phyloP scores from a whole-genome alignment of 2,888 invertebrate species.

The Drosophila ustulata region DNA sequence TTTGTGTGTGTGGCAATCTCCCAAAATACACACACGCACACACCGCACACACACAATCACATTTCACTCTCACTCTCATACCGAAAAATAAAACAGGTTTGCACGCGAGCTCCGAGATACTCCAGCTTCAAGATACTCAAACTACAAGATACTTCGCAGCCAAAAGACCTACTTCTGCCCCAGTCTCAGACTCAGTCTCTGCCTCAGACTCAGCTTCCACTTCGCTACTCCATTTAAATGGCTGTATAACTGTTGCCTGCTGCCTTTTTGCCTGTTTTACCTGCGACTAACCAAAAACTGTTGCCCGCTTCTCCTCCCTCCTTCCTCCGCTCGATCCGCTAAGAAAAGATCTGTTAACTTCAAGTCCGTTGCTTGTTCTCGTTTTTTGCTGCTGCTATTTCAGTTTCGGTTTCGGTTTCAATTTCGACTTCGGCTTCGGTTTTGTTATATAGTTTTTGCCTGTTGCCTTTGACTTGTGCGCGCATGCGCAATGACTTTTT shows the following conservation, averaged over 20 bases:
- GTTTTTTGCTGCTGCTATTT: conserved; percentile 28
- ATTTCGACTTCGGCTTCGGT: not conserved
- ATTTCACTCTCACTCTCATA: conserved; percentile 68
- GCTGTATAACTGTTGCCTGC: conserved; percentile 63
- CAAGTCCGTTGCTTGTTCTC: conserved; percentile 45
- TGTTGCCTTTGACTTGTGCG: conserved; percentile 64
- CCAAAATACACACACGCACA: conserved; percentile 26
- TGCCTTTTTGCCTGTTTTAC: conserved; percentile 27
- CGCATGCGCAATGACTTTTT: conserved; percentile 77
- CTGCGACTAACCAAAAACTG: conserved; percentile 24
- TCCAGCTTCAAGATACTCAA: conserved; percentile 15
- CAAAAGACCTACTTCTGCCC: conserved; percentile 59
- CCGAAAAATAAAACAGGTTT: conserved; percentile 65
- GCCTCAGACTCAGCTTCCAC: conserved; percentile 49
- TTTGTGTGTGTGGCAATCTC: conserved; percentile 46
- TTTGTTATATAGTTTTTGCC: conserved; percentile 29
- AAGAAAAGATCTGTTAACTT: conserved; percentile 53
- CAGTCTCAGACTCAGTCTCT: conserved; percentile 34
- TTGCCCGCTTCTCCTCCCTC: not conserved
- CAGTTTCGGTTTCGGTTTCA: conserved; percentile 1
- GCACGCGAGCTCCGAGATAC: conserved; percentile 12
- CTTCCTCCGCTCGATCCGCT: not conserved
- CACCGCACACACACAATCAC: conserved; percentile 21
- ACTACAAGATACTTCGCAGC: conserved; percentile 31
- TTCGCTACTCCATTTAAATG: conserved; percentile 71